These are phyloP conservation scores for Enteromius trimaculatus DNA, from an alignment of 2,797 vertebrate species.

Conservation along the genomic window DNA sequence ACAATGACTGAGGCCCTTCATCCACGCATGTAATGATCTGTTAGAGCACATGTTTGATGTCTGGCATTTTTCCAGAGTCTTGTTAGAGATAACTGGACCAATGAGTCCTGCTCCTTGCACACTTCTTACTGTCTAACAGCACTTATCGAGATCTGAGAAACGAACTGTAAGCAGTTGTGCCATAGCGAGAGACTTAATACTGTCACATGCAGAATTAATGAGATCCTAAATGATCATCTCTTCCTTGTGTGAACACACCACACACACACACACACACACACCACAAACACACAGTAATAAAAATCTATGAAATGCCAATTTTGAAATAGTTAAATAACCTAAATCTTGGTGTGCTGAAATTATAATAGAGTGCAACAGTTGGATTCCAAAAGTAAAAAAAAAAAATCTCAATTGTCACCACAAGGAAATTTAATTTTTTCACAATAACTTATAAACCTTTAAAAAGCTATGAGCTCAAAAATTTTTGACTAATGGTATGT, in stretches of 20 bases:
- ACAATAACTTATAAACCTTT: background rate
- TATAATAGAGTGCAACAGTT: background rate
- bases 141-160: constrained; percentile 6
- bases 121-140: background rate
- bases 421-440: background rate
- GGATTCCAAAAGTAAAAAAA: too few species aligned
- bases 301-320: background rate
- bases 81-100: constrained; percentile 13
- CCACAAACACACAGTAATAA: background rate
- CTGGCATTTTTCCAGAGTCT: constrained; percentile 27
- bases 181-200: background rate
- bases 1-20: background rate
- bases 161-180: constrained; percentile 13
- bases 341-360: background rate
- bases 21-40: constrained; percentile 11
- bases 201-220: background rate
- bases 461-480: background rate
- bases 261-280: background rate
- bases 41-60: constrained; percentile 8
- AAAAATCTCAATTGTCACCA: background rate
- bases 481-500: background rate
- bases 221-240: background rate
- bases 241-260: background rate
- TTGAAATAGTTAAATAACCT: background rate
- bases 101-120: constrained; percentile 1